Evolutionary conservation across 2,797 vertebrate genomes (phyloP).

Genomic region (Bradypus variegatus): DNA sequence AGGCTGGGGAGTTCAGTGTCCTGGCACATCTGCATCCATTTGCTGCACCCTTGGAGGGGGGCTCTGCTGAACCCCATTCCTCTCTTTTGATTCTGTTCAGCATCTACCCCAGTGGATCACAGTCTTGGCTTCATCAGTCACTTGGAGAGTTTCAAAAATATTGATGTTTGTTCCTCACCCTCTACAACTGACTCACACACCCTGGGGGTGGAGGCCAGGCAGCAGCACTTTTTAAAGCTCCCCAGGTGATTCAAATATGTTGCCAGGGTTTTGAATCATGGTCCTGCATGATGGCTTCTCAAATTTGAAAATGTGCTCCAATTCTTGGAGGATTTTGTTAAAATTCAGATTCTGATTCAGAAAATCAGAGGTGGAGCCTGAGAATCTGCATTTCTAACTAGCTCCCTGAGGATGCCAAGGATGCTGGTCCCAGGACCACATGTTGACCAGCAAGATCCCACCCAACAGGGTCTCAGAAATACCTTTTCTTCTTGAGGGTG

Average conservation of each 20-base stretch:
- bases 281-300: not conserved
- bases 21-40: too few relatives aligned
- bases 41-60: too few relatives aligned
- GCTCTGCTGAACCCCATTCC: not conserved
- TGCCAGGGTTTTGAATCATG: not conserved
- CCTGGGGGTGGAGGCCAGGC: not conserved
- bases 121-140: not conserved
- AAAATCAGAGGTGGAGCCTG: not conserved
- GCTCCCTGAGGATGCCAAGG: not conserved
- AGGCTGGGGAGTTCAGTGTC: not conserved
- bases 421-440: accelerated
- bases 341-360: not conserved
- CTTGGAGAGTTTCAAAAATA: not conserved
- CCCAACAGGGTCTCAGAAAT: accelerated
- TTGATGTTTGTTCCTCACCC: not conserved
- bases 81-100: not conserved
- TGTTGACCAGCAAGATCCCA: not conserved
- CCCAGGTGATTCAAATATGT: not conserved
- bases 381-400: not conserved
- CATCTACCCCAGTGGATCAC: not conserved
- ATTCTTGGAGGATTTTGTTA: not conserved
- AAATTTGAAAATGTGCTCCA: not conserved
- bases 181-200: accelerated
- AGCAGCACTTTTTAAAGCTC: not conserved
- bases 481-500: not conserved